A percentile compares a stretch with the other conserved stretches of the same genome.
Conservation (phyloP, 2,888 invertebrate genomes). For the Drosophila vallismaia region DNA sequence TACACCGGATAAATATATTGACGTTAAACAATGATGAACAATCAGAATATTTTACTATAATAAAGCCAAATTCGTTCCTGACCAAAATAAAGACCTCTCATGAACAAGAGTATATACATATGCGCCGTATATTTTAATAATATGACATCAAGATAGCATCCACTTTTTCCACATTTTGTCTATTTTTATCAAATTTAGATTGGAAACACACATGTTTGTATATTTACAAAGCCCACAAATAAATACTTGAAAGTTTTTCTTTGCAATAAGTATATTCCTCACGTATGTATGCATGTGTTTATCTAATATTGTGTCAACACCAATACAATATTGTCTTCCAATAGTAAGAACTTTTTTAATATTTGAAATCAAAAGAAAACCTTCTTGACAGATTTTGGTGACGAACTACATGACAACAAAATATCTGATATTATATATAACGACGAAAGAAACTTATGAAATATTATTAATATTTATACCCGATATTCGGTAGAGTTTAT, state of each 20-base stretch:
- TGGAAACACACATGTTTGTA: slow-evolving; percentile 13
- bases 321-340: too few species aligned
- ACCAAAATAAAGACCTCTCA: slow-evolving; percentile 57
- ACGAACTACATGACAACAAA: too few species aligned
- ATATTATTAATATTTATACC: too few species aligned
- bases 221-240: slow-evolving; percentile 15
- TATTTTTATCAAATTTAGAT: slow-evolving; percentile 36
- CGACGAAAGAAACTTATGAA: too few species aligned
- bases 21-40: slow-evolving; percentile 13
- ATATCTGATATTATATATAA: too few species aligned
- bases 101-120: slow-evolving; percentile 38
- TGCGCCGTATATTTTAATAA: slow-evolving; percentile 41
- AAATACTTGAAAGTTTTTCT: slow-evolving; percentile 2
- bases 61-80: slow-evolving; percentile 46
- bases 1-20: neutral
- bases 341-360: too few species aligned
- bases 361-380: too few species aligned
- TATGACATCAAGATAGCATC: slow-evolving; percentile 70
- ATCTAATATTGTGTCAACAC: too few species aligned
- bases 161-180: slow-evolving; percentile 62
- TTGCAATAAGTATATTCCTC: too few species aligned
- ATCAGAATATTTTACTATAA: slow-evolving; percentile 46
- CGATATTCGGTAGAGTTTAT: too few species aligned
- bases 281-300: too few species aligned
- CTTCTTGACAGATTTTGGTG: too few species aligned